phyloP scores from a whole-genome alignment of 2,113 vertebrate species.

The Erythrocercus mccallii region DNA sequence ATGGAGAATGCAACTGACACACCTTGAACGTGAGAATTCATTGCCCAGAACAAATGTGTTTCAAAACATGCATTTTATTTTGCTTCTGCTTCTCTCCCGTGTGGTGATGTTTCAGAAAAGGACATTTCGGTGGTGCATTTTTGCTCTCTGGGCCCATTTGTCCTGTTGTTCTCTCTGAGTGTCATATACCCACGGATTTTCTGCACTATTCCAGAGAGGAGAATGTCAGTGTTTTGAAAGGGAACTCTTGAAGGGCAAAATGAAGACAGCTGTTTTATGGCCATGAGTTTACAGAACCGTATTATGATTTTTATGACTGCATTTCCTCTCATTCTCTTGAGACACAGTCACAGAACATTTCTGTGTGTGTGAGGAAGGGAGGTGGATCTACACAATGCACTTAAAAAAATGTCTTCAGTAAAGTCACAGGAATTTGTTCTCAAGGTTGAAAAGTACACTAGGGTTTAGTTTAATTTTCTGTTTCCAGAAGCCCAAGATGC shows the following conservation, averaged over 20 bases:
- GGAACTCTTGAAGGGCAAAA: not conserved
- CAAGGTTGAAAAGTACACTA: not conserved
- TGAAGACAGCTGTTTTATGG: not conserved
- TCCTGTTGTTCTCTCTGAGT: not conserved
- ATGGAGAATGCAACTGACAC: not conserved
- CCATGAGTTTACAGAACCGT: not conserved
- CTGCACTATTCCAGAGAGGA: not conserved
- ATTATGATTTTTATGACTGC: not conserved
- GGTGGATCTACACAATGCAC: not conserved
- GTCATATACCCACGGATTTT: not conserved
- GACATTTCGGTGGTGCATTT: not conserved
- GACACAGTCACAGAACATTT: not conserved
- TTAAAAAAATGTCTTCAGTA: not conserved
- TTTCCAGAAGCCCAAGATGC: not conserved
- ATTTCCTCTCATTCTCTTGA: constrained; percentile 2
- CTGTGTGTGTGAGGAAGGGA: not conserved
- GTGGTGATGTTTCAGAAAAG: not conserved
- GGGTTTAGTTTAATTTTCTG: not conserved
- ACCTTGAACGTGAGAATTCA: not conserved
- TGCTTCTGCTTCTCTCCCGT: not conserved
- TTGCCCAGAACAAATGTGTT: not conserved
- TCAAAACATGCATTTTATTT: not conserved
- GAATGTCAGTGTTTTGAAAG: not conserved
- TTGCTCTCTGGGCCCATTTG: not conserved
- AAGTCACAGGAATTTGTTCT: not conserved